These are phyloP conservation scores for Pristionchus maxplancki DNA, from an alignment of 2,888 invertebrate species.

Conservation along the genomic window DNA sequence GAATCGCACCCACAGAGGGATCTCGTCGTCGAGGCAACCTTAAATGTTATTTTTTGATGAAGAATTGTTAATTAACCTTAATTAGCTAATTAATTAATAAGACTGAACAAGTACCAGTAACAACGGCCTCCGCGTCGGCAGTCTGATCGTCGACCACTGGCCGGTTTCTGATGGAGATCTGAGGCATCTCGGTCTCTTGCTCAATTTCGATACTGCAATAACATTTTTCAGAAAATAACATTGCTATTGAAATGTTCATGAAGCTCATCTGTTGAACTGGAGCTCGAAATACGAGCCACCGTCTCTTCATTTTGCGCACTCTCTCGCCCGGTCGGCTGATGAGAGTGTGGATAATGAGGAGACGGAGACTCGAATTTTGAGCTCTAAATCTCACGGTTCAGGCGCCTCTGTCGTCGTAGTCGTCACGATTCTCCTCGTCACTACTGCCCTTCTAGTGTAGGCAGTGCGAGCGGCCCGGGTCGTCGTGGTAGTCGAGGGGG, in stretches of 20 bases:
- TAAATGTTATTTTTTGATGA: conserved; percentile 1
- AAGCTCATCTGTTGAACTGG: not conserved
- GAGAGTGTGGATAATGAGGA: too few species aligned
- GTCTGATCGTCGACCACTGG: conserved; percentile 42
- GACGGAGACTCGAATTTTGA: too few species aligned
- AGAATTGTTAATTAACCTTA: not conserved
- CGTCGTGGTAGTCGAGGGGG: not conserved
- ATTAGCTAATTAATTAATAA: not conserved
- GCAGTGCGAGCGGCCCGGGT: not conserved
- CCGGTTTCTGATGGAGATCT: conserved; percentile 10
- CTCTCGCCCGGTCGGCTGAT: too few species aligned
- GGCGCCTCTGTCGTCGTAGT: conserved; percentile 10
- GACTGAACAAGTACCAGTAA: not conserved
- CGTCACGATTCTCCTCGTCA: not conserved
- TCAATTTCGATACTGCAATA: conserved; percentile 15
- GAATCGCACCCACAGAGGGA: conserved; percentile 64
- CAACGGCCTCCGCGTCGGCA: not conserved
- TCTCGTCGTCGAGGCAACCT: conserved; percentile 61
- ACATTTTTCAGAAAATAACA: too few species aligned
- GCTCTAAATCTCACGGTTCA: conserved; percentile 10
- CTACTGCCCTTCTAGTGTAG: conserved; percentile 7
- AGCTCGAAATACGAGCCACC: too few species aligned
- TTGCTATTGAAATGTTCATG: not conserved
- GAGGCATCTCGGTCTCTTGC: not conserved
- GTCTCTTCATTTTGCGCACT: too few species aligned